A percentile compares a stretch with the other conserved stretches of the same genome.
Conservation (phyloP, 2,113 vertebrate species). For the Actenoides lindsayi region DNA sequence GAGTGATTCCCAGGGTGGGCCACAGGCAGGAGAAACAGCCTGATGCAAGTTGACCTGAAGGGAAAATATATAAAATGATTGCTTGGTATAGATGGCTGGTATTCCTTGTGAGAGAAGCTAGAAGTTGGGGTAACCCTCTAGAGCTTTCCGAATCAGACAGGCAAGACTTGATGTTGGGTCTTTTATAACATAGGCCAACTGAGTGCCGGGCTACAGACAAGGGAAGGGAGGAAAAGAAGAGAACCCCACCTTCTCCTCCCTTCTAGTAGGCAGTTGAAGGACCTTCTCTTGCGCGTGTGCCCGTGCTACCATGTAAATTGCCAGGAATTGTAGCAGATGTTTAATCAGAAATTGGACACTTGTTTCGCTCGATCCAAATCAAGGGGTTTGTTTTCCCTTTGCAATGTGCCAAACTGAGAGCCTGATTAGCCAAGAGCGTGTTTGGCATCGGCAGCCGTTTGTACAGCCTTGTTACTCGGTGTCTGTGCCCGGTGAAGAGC, state of each 20-base stretch:
- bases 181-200: neutral
- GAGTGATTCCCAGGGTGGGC: conserved; percentile 1
- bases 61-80: conserved; percentile 12
- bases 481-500: neutral
- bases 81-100: neutral
- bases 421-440: neutral
- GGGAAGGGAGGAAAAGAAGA: neutral
- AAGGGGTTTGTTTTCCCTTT: neutral
- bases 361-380: neutral
- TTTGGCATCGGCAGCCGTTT: neutral
- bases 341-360: neutral
- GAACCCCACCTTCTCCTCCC: neutral
- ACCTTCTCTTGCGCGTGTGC: neutral
- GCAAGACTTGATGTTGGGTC: neutral
- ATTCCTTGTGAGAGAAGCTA: neutral
- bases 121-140: neutral
- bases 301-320: rapidly evolving
- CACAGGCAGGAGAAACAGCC: neutral
- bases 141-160: neutral
- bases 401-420: neutral
- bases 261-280: neutral
- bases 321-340: neutral
- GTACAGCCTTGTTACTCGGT: neutral
- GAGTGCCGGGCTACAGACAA: neutral
- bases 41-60: conserved; percentile 5